phyloP scores from a whole-genome alignment of 2,113 vertebrate genomes.

The Dunckerocampus dactyliophorus region DNA sequence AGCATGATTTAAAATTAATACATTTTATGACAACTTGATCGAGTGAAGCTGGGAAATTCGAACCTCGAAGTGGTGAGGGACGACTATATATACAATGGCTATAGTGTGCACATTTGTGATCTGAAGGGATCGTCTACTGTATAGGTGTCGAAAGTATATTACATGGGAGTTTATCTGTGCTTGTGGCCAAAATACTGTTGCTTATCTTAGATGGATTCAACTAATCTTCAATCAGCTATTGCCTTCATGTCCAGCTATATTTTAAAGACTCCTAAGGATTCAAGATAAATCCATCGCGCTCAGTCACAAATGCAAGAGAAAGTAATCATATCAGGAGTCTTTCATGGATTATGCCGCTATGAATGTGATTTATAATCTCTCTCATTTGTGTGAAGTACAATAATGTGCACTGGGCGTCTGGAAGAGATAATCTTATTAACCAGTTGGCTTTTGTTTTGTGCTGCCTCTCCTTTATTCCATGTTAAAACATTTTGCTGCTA shows the following conservation, averaged over 20 bases:
- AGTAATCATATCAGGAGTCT: conserved; percentile 72
- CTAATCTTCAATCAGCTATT: conserved; percentile 64
- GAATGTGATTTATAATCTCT: conserved; percentile 70
- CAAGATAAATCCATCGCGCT: conserved; percentile 59
- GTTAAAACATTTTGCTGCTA: conserved; percentile 74
- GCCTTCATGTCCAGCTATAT: conserved; percentile 59
- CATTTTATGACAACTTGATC: too few relatives aligned
- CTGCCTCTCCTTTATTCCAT: conserved; percentile 68
- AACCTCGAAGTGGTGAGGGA: too few relatives aligned
- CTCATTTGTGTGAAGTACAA: conserved; percentile 67
- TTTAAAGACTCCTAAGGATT: conserved; percentile 64
- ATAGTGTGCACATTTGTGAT: conserved; percentile 35
- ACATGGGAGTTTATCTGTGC: conserved; percentile 58
- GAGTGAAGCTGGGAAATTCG: too few relatives aligned
- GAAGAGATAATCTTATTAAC: conserved; percentile 75
- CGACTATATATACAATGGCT: conserved; percentile 13
- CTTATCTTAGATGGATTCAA: conserved; percentile 59
- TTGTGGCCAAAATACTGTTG: conserved; percentile 56
- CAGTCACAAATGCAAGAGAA: conserved; percentile 65
- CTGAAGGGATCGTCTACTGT: conserved; percentile 44
- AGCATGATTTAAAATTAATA: too few relatives aligned
- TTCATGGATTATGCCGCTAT: conserved; percentile 69
- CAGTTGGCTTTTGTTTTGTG: conserved; percentile 72
- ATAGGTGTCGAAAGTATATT: conserved; percentile 31
- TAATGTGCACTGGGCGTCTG: conserved; percentile 59